Evolutionary conservation across 2,888 invertebrate genomes (phyloP).

Genomic region (Hirtodrosophila histrioides): DNA sequence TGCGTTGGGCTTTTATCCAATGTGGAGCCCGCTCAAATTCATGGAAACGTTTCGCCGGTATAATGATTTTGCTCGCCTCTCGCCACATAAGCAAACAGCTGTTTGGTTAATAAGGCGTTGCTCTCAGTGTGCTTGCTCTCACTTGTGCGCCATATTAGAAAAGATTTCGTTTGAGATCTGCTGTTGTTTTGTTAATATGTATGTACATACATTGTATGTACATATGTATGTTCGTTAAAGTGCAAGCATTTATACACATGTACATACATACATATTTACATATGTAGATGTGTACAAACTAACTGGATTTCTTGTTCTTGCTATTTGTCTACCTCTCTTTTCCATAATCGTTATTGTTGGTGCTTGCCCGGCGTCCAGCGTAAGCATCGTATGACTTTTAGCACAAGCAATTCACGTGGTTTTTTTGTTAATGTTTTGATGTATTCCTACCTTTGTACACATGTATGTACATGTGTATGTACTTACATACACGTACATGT

Average conservation of each 20-base stretch:
- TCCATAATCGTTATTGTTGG: conserved; percentile 15
- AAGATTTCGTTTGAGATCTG: conserved; percentile 51
- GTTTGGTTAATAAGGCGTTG: conserved; percentile 35
- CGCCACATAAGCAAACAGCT: conserved; percentile 37
- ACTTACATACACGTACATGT: not conserved
- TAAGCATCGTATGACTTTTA: conserved; percentile 74
- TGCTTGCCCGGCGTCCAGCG: conserved; percentile 10
- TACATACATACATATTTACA: not conserved
- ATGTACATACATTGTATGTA: not conserved
- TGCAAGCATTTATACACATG: conserved; percentile 13
- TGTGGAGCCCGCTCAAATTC: conserved; percentile 8
- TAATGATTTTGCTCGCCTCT: conserved; percentile 38
- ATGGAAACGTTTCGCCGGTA: conserved; percentile 30
- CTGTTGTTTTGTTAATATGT: conserved; percentile 31
- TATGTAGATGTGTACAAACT: conserved; percentile 20
- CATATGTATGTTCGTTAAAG: conserved; percentile 5
- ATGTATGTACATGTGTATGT: not conserved
- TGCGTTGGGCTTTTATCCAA: conserved; percentile 30
- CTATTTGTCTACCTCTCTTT: conserved; percentile 18
- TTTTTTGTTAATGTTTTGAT: conserved; percentile 53
- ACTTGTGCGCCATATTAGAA: conserved; percentile 32
- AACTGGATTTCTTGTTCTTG: conserved; percentile 38
- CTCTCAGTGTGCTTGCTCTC: not conserved
- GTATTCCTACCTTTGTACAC: conserved; percentile 2
- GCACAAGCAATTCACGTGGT: conserved; percentile 56